Conservation (phyloP, 2,888 invertebrate species). For the Acheta domesticus region DNA sequence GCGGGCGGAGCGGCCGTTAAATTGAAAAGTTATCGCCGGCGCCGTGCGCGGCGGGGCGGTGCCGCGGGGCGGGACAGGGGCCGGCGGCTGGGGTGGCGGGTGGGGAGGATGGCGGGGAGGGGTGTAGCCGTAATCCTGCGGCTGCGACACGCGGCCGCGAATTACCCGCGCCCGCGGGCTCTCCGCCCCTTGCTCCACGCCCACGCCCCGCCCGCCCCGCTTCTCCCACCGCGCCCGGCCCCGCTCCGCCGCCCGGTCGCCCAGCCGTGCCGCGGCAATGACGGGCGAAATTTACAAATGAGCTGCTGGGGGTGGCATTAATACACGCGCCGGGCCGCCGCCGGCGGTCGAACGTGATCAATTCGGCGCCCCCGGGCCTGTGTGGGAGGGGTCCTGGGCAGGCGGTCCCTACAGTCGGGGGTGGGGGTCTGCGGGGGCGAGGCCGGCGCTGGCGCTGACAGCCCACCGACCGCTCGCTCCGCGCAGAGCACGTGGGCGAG, state of each 20-base stretch:
- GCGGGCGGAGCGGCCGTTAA: neutral
- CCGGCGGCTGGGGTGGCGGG: neutral
- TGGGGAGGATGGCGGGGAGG: neutral
- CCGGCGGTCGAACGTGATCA: constrained; percentile 18
- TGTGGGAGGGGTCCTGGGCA: too few relatives aligned
- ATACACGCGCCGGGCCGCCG: neutral
- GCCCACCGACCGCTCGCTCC: neutral
- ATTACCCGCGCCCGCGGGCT: neutral
- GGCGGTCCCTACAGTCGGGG: too few relatives aligned
- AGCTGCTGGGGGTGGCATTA: constrained; percentile 5
- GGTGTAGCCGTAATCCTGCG: neutral
- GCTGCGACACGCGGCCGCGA: neutral
- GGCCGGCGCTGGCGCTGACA: neutral
- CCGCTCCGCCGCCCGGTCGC: neutral
- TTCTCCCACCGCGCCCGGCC: neutral
- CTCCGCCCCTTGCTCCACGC: neutral
- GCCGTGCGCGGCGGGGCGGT: neutral
- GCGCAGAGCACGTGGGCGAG: neutral
- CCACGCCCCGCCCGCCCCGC: neutral
- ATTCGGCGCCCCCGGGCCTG: neutral
- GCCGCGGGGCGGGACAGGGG: neutral
- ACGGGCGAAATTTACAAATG: constrained; percentile 5
- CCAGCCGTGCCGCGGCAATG: neutral
- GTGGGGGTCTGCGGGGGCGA: too few relatives aligned
- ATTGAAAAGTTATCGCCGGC: neutral